These are phyloP conservation scores for Ceyx erithaca DNA, from an alignment of 2,797 vertebrate species.

Conservation along the genomic window DNA sequence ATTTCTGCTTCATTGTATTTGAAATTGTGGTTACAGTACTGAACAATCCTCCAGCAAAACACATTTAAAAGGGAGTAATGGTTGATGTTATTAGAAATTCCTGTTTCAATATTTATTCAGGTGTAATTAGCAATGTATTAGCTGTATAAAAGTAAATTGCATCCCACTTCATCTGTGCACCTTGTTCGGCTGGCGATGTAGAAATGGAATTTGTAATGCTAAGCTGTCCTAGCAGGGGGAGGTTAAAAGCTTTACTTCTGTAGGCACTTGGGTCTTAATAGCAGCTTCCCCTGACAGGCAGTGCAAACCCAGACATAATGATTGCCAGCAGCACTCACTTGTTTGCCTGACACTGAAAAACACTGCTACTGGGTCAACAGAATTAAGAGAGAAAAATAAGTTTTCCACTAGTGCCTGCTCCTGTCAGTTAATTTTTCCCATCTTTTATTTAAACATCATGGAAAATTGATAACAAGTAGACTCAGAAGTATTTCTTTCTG, in stretches of 20 bases:
- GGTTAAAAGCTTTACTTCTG: constrained; percentile 49
- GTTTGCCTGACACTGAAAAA: neutral
- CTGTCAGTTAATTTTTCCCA: neutral
- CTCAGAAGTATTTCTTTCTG: neutral
- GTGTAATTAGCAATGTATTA: constrained; percentile 51
- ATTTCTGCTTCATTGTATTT: constrained; percentile 46
- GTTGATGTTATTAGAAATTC: constrained; percentile 9
- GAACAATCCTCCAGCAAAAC: constrained; percentile 1
- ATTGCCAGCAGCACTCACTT: constrained; percentile 27
- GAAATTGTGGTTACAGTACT: constrained; percentile 16
- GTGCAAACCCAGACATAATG: neutral
- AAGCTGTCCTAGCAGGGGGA: neutral
- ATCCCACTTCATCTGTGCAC: constrained; percentile 1
- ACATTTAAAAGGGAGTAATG: constrained; percentile 1
- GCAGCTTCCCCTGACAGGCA: constrained; percentile 19
- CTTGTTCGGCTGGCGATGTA: neutral
- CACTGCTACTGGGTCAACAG: neutral
- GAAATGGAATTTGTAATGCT: constrained; percentile 29
- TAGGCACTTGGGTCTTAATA: constrained; percentile 32
- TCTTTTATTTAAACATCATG: neutral
- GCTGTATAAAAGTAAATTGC: neutral
- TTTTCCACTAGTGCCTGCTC: neutral
- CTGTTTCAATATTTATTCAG: constrained; percentile 53
- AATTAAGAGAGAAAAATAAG: constrained; percentile 1
- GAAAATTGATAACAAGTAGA: neutral